Evolutionary conservation across 2,113 vertebrate species (phyloP).

Genomic region (Lasiurus borealis): DNA sequence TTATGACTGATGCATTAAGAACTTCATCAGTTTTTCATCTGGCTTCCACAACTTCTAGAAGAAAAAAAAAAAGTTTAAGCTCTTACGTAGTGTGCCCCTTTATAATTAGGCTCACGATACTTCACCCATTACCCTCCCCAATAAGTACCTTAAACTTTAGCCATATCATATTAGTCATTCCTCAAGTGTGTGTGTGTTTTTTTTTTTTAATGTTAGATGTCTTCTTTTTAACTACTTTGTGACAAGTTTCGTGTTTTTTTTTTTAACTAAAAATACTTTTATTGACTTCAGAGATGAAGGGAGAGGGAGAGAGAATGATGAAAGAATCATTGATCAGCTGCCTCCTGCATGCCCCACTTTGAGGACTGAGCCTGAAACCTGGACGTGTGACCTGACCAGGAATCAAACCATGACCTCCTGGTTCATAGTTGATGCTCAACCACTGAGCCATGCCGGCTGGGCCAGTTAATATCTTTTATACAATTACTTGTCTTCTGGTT

Average conservation of each 20-base stretch:
- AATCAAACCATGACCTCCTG: too few species aligned
- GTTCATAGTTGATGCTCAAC: too few species aligned
- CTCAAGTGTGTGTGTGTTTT: not conserved
- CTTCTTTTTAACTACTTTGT: too few species aligned
- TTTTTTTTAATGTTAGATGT: not conserved
- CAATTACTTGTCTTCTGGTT: not conserved
- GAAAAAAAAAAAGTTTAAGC: constrained; percentile 8
- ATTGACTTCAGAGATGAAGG: too few species aligned
- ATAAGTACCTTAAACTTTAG: not conserved
- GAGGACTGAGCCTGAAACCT: too few species aligned
- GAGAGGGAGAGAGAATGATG: too few species aligned
- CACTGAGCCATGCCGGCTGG: too few species aligned
- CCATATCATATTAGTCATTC: not conserved
- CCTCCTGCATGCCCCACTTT: too few species aligned
- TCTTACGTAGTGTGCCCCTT: constrained; percentile 22
- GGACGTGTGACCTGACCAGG: too few species aligned
- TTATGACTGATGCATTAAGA: not conserved
- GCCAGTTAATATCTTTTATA: not conserved
- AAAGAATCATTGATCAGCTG: too few species aligned
- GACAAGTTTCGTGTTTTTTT: too few species aligned
- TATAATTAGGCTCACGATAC: not conserved
- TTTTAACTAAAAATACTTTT: too few species aligned
- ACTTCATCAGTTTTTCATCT: not conserved
- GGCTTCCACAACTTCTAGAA: not conserved
- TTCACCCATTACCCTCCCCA: not conserved